Percentiles rank a stretch among this genome's conserved stretches.
Evolutionary conservation across 1,140 invertebrate species (phyloP).

Genomic region (Ditylenchus dipsaci): DNA sequence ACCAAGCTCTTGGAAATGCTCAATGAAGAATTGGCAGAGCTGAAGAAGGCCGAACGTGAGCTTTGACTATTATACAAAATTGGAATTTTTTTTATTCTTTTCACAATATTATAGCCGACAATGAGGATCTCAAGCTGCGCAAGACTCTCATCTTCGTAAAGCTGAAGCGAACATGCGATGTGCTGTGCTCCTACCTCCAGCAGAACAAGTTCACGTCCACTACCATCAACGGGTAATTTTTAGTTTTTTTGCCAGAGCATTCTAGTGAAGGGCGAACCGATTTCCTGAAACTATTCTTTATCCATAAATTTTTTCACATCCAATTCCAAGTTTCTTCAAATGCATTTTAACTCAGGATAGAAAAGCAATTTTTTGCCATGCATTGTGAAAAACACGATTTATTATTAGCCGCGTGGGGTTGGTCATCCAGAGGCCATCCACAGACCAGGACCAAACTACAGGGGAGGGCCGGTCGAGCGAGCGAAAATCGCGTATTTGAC

Average conservation of each 20-base stretch:
- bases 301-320: too few relatives aligned
- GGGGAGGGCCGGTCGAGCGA: too few relatives aligned
- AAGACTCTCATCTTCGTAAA: slow-evolving; percentile 7
- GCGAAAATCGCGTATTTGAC: too few relatives aligned
- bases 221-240: not conserved
- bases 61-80: not conserved
- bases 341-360: too few relatives aligned
- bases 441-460: too few relatives aligned
- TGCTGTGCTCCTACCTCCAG: not conserved
- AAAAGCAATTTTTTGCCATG: not conserved
- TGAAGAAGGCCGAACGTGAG: not conserved
- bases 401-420: too few relatives aligned
- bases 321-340: too few relatives aligned
- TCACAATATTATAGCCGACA: not conserved
- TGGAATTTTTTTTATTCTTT: slow-evolving; percentile 15
- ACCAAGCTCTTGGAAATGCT: not conserved
- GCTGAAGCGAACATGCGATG: not conserved
- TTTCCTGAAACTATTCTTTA: too few relatives aligned
- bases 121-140: not conserved
- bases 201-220: not conserved
- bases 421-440: too few relatives aligned
- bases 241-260: too few relatives aligned
- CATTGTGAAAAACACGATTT: not conserved
- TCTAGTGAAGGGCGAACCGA: too few relatives aligned
- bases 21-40: slow-evolving; percentile 1